Evolutionary conservation across 2,888 invertebrate species (phyloP).

Genomic region (Scaptomyza flava): DNA sequence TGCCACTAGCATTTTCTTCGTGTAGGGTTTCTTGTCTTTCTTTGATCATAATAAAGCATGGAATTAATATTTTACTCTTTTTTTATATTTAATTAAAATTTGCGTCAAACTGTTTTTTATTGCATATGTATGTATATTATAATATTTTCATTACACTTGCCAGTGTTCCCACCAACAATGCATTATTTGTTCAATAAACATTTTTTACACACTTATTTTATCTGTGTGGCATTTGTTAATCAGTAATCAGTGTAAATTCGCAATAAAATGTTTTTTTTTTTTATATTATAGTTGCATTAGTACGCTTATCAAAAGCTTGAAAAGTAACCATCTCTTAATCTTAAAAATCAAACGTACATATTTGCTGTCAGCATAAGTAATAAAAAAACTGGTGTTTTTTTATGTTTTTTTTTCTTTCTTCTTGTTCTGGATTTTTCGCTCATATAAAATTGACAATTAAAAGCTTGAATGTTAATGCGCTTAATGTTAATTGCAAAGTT

Average conservation of each 20-base stretch:
- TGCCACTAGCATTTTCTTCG: too few species aligned
- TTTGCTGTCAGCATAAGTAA: conserved; percentile 30
- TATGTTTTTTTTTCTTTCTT: conserved; percentile 1
- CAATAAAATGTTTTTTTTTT: conserved; percentile 49
- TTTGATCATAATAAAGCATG: not conserved
- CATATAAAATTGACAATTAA: conserved; percentile 62
- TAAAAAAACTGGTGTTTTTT: conserved; percentile 22
- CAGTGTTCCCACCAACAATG: conserved; percentile 34
- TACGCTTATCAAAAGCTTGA: conserved; percentile 34
- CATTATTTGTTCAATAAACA: conserved; percentile 18
- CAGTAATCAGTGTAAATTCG: conserved; percentile 82
- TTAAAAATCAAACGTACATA: conserved; percentile 5
- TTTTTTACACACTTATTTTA: conserved; percentile 34
- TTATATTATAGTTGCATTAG: conserved; percentile 47
- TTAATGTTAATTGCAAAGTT: conserved; percentile 73
- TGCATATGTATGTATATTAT: conserved; percentile 21
- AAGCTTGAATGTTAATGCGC: conserved; percentile 76
- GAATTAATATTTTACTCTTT: conserved; percentile 3
- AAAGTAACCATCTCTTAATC: conserved; percentile 27
- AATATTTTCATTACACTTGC: conserved; percentile 38
- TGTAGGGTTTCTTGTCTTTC: too few species aligned
- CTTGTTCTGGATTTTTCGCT: conserved; percentile 25
- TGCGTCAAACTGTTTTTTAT: conserved; percentile 61
- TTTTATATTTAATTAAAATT: conserved; percentile 68
- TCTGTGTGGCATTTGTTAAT: conserved; percentile 66